Base-by-base conservation (phyloP, 2,113 vertebrate genomes). In the Tapirus terrestris region DNA sequence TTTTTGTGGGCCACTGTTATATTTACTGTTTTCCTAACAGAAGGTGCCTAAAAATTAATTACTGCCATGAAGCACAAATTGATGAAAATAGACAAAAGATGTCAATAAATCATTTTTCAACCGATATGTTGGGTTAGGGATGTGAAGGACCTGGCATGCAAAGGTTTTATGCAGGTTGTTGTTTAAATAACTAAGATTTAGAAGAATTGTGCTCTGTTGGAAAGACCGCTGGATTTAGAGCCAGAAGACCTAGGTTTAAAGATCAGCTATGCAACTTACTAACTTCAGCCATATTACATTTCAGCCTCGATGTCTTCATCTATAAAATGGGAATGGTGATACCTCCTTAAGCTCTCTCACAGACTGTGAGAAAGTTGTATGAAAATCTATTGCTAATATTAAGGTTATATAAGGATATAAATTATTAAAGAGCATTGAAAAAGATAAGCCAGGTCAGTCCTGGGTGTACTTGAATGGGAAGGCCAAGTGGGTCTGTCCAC, bases 1-100 rank as follows among this genome's bases (percentile, higher is more conserved):
- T 51, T 73, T 27, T 88, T 53, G 27, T 36, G n/a, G n/a, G 2
- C 48, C 39, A 61, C 25, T 21, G 75, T 31, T 88, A 4, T 60
- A 20, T 68, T 67, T 77, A 58, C 51, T 18, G 87, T 91, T 39
- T 58, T 53, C n/a, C 43, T 43, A 75, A 89, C 10, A 96, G 17
- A 39, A 81, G 25, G 45, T 91, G 36, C 33, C 79, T 92, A 86
- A 91, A 85, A 96, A 88, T 88, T 87, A 91, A 89, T 93, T 43
- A 84, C 12, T 53, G 25, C n/a, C 45, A 61, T 17, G n/a, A 97
- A 77, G 80, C 18, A 60, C 45, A 2, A 81, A 61, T 61, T 96
- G 85, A 81, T 93, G 56, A 91, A 76, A 92, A 86, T 53, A 94
- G 84, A 77, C 39, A 91, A 96, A 89, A 81, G 56, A 92, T 67